Percentiles rank a stretch among this genome's conserved stretches.
Evolutionary conservation across 2,113 vertebrate genomes (phyloP).

Genomic region (Thunnus maccoyii): DNA sequence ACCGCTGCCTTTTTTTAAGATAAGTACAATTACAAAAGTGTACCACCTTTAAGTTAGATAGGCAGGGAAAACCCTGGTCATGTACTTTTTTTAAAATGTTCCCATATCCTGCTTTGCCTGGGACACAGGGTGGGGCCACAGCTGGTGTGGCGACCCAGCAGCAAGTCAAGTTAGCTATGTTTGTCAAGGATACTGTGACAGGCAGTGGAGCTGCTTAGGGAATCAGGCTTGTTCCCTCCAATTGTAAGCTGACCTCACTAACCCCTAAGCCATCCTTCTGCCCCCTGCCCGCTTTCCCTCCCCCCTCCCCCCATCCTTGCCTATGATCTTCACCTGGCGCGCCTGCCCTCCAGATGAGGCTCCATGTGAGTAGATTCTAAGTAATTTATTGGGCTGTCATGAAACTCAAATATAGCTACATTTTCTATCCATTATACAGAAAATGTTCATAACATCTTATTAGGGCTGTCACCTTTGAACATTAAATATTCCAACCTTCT

Average conservation of each 20-base stretch:
- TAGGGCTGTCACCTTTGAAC: not conserved
- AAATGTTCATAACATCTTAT: not conserved
- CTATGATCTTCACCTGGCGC: slow-evolving; percentile 36
- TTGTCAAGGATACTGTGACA: slow-evolving; percentile 33
- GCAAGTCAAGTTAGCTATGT: slow-evolving; percentile 18
- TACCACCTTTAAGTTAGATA: too few relatives aligned
- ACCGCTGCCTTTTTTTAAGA: too few relatives aligned
- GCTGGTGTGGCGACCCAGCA: not conserved
- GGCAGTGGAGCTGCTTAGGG: slow-evolving; percentile 19
- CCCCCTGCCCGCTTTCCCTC: not conserved
- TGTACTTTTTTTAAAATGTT: not conserved
- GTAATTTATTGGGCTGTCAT: slow-evolving; percentile 29
- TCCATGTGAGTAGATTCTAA: not conserved
- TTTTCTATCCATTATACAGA: not conserved
- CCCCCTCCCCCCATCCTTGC: not conserved
- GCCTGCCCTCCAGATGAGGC: slow-evolving; percentile 24
- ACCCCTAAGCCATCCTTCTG: not conserved
- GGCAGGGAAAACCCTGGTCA: too few relatives aligned
- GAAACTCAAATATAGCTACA: not conserved
- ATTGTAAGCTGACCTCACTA: slow-evolving; percentile 32
- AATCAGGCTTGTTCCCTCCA: slow-evolving; percentile 22
- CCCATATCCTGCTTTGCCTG: not conserved
- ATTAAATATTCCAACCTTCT: not conserved
- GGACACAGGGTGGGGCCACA: not conserved
- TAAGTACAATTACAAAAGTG: too few relatives aligned